phyloP scores from a whole-genome alignment of 2,113 vertebrate species.

The Zonotrichia leucophrys region DNA sequence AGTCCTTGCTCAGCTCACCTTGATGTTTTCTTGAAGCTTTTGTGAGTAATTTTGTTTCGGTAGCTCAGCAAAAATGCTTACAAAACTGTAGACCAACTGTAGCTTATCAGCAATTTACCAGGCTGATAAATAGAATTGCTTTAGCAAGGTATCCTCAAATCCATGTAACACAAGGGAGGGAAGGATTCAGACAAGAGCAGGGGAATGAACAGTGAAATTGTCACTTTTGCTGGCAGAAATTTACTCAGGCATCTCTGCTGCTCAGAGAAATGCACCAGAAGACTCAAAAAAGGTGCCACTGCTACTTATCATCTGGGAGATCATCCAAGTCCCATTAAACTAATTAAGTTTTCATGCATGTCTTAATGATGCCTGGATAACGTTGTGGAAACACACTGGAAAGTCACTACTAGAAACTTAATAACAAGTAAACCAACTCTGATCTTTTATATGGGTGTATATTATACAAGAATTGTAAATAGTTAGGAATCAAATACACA shows the following conservation, averaged over 20 bases:
- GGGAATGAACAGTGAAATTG: neutral
- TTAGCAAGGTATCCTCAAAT: neutral
- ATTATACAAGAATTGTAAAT: neutral
- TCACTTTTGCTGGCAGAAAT: neutral
- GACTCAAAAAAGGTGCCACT: neutral
- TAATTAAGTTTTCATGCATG: neutral
- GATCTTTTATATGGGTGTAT: neutral
- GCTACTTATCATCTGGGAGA: neutral
- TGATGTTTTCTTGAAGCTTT: neutral
- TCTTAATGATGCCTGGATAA: neutral
- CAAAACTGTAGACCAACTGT: neutral
- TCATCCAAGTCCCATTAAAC: neutral
- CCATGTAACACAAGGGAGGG: neutral
- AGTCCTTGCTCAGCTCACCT: neutral
- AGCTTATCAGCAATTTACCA: slow-evolving; percentile 38
- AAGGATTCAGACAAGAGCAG: neutral
- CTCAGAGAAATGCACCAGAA: neutral
- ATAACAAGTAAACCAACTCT: neutral
- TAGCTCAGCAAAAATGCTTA: slow-evolving; percentile 31
- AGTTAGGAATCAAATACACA: neutral
- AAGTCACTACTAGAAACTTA: neutral
- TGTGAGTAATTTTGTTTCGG: neutral
- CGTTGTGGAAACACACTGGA: neutral
- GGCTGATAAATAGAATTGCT: slow-evolving; percentile 20
- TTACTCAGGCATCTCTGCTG: neutral